Base-by-base conservation (phyloP, 2,797 vertebrate species). In the Meriones psammophilus region DNA sequence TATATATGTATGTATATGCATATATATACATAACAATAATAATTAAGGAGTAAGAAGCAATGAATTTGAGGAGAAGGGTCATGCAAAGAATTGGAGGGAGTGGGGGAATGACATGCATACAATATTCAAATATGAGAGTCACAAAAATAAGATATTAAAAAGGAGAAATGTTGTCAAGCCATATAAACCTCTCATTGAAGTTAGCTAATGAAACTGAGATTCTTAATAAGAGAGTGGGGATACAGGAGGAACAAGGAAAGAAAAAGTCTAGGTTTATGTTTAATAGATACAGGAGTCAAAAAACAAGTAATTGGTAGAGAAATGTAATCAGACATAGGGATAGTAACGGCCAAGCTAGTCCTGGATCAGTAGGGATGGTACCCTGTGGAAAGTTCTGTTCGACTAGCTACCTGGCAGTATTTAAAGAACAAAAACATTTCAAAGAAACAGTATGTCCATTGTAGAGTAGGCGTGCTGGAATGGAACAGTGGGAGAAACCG, bases 391-490 rank as follows among this genome's bases (percentile, higher is more conserved):
- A 66, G 13, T 91, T 68, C 22, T 86, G 93, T 92, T 84, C 26
- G 80, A 69, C 28, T 22, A 46, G 84, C 58, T 95, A 54, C 50
- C 60, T 88, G 33, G 46, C 8, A 74, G 17, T 54, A 92, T 95
- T 92, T 77, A 94, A 94, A 95, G 54, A 89, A 94, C 33, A 76
- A 84, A 88, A 93, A 68, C 62, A 94, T 78, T 89, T 71, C 88
- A 94, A 97, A 92, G 60, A 33, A 89, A 79, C 84, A 89, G 22
- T 83, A 64, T 89, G 94, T 89, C 66, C 64, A 94, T 92, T 88
- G 12, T 64, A 78, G 77, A 14, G 6, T 17, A 39, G 36, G 24
- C 3, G 20, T n/a, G 22, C 39, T 95, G 50, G 77, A 95, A 69
- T 88, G 78, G 33, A 91, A 88, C 62, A 86, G 88, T 85, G 80